Evolutionary conservation across 2,797 vertebrate genomes (phyloP), one percentile per base, ranked within the genome.

Genomic region (Coilia nasus): DNA sequence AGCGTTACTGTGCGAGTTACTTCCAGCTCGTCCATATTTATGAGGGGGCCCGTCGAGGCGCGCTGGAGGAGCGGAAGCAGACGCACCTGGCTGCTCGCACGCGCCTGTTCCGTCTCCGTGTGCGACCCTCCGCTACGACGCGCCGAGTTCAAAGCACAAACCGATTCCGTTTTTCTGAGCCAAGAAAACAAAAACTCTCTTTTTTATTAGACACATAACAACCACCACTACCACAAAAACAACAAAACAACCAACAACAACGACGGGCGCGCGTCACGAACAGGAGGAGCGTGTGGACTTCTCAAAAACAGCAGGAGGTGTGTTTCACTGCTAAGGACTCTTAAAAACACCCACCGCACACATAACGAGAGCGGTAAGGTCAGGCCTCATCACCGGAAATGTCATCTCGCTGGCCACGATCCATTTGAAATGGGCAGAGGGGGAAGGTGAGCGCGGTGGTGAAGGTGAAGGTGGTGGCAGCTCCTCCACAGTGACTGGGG

Each of bases 381-480:
- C 91, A 93, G 88, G 88, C 90, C 89, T 84, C 90, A 92, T 93
- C 91, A 91, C 85, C 89, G 91, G 84, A 94, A 95, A 95, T 94
- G 94, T 91, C 93, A 94, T 82, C 85, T 87, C 89, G 90, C 90
- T 81, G 50, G 81, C 7, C 50, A 54, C 14, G 50, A 3, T 54
- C 50, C 50, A 54, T 14, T 14, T 54, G 2, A 54, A 54, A 54
- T 9, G 50, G 50, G 50, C 50, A 54, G 50, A 54, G 50, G 9
- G 50, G 50, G 50, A 14, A 54, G 50, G 50, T 54, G 50, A 54
- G 50, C 50, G 50, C 2, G 50, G 50, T 3, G 14, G 50, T 54
- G 50, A 54, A 14, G 50, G 50, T 54, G 50, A 7, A 3, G 50
- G 50, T 54, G 14, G 71, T 23, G 14, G 71, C 17, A 44, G 35